Conservation (phyloP, 2,888 invertebrate species). For the Patella pellucida region DNA sequence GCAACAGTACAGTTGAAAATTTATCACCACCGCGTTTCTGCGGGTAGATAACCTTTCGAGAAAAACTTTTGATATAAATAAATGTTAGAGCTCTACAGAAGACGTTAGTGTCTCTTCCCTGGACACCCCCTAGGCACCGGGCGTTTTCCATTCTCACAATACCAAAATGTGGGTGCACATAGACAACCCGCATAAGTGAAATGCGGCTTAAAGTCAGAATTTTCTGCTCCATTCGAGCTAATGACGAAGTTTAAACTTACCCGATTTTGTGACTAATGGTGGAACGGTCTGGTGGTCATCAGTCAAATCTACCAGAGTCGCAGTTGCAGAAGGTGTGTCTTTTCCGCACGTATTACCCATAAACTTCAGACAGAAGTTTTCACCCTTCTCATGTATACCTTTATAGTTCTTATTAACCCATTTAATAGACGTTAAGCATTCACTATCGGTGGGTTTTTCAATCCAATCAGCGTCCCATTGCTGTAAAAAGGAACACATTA, state of each 20-base stretch:
- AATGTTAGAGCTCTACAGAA: too few relatives aligned
- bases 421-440: constrained; percentile 30
- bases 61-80: too few relatives aligned
- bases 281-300: constrained; percentile 46
- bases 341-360: constrained; percentile 14
- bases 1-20: too few relatives aligned
- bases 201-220: too few relatives aligned
- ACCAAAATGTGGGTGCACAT: too few relatives aligned
- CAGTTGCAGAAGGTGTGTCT: constrained; percentile 25
- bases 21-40: too few relatives aligned
- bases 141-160: too few relatives aligned
- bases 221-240: too few relatives aligned
- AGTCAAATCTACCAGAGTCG: constrained; percentile 41
- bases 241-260: not conserved
- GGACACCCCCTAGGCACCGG: too few relatives aligned
- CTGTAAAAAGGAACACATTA: not conserved
- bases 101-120: too few relatives aligned
- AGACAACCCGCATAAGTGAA: too few relatives aligned
- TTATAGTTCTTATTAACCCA: constrained; percentile 48
- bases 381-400: constrained; percentile 41
- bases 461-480: constrained; percentile 23
- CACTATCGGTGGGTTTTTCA: constrained; percentile 25
- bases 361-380: constrained; percentile 21
- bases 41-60: too few relatives aligned
- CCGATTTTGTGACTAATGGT: not conserved